Conservation (phyloP, 1,140 invertebrate genomes). For the Zaprionus vittiger region DNA sequence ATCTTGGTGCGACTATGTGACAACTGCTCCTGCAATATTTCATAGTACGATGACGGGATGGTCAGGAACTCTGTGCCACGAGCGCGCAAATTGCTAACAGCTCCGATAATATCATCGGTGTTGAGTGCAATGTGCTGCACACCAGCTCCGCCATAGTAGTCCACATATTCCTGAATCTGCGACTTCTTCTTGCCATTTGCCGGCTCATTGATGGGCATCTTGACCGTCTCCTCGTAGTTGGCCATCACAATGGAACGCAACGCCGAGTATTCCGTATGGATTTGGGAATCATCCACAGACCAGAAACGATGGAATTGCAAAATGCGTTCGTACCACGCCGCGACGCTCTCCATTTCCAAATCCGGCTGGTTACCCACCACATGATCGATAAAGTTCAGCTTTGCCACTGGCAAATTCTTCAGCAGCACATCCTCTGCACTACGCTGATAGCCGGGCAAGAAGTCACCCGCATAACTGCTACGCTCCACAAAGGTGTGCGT, state of each 20-base stretch:
- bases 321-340: conserved; percentile 97
- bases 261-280: conserved; percentile 98
- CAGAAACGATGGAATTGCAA: conserved; percentile 99
- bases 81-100: conserved; percentile 92
- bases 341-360: conserved; percentile 93
- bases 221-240: conserved; percentile 99
- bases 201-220: conserved; percentile 99
- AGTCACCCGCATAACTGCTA: conserved; percentile 93
- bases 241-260: conserved; percentile 98
- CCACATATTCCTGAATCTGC: conserved; percentile 99
- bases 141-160: conserved; percentile 98
- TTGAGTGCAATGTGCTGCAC: conserved; percentile 99
- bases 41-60: conserved; percentile 96
- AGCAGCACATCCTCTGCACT: conserved; percentile 77
- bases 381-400: conserved; percentile 97
- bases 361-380: conserved; percentile 99
- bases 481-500: conserved; percentile 97
- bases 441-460: conserved; percentile 93
- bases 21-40: conserved; percentile 91
- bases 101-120: conserved; percentile 94
- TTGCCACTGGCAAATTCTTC: conserved; percentile 86
- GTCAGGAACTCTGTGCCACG: conserved; percentile 96
- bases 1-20: conserved; percentile 92
- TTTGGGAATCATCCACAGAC: conserved; percentile 98
- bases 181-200: conserved; percentile 97